Base-by-base conservation (phyloP, 2,113 vertebrate species). In the Uria aalge region DNA sequence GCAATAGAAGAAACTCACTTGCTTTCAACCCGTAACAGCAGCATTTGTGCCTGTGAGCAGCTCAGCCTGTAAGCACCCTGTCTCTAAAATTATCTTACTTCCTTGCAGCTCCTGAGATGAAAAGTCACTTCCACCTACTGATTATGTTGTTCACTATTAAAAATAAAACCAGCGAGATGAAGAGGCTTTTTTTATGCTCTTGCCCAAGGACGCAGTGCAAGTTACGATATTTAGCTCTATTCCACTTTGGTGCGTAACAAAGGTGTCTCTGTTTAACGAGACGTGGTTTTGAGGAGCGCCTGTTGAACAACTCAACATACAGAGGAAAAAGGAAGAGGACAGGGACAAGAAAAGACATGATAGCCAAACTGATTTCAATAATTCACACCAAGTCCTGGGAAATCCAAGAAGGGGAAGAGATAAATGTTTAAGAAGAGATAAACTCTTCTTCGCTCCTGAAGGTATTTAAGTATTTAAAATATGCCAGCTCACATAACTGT, bases 71-170 rank as follows among this genome's bases (percentile, higher is more conserved):
- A 5, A 85, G 32, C 5, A 0, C 15, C 50, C 73, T 53, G 4
- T 26, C 75, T 68, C 71, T 34, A 73, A 85, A 90, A 80, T 57
- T 7, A 76, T 17, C 82, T 52, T 26, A 23, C 40, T 32, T 32
- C 2, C 1, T 20, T 9, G 9, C 36, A 60, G 71, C 78, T 88
- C 59, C 63, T 0, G 16, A 76, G 75, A 90, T 38, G 78, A 83
- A 95, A 95, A 90, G 78, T 80, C 82, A 73, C 72, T 91, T 62
- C 85, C 95, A 85, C 41, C 63, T 79, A 5, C 62, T 34, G 78
- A 68, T 88, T 21, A 32, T 5, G 36, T 10, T 66, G 67, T 64
- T 69, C 32, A 19, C 63, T n/a, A 66, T 93, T 86, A 80, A 86
- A 94, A 94, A 92, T 16, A 50, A 95, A 86, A 45, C 18, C 79